These are phyloP conservation scores for Troides aeacus DNA, from an alignment of 2,888 invertebrate species.

Conservation along the genomic window DNA sequence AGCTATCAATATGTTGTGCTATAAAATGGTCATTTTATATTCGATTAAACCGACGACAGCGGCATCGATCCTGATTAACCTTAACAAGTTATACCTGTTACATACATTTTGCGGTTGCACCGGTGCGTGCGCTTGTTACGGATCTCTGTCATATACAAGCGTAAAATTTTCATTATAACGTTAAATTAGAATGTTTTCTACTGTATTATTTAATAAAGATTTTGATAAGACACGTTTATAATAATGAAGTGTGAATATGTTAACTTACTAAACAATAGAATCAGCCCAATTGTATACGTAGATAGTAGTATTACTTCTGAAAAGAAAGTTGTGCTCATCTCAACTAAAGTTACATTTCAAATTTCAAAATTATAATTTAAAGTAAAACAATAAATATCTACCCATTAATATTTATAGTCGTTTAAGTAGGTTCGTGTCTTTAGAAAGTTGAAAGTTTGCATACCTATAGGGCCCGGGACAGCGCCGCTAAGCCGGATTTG, in stretches of 20 bases:
- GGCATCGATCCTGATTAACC: conserved; percentile 20
- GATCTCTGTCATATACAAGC: background rate
- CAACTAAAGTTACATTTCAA: background rate
- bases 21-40: conserved; percentile 14
- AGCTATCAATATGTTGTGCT: background rate
- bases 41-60: conserved; percentile 10
- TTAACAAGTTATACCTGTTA: conserved; percentile 16
- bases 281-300: too few relatives aligned
- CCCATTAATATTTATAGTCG: conserved; percentile 16
- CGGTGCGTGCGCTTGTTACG: background rate
- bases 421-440: conserved; percentile 15
- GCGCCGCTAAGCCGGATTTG: conserved; percentile 18
- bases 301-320: too few relatives aligned
- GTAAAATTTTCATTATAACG: background rate
- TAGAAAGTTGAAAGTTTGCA: conserved; percentile 31
- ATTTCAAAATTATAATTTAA: background rate
- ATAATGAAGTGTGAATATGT: background rate
- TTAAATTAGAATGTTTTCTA: background rate
- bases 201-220: background rate
- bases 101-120: conserved; percentile 15
- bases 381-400: conserved; percentile 4
- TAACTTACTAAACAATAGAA: background rate
- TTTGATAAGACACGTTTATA: background rate
- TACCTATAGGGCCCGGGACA: conserved; percentile 23
- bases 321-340: background rate